A percentile compares a stretch with the other conserved stretches of the same genome.
These are phyloP conservation scores for Lysandra bellargus DNA, from an alignment of 2,888 invertebrate species.

Conservation along the genomic window DNA sequence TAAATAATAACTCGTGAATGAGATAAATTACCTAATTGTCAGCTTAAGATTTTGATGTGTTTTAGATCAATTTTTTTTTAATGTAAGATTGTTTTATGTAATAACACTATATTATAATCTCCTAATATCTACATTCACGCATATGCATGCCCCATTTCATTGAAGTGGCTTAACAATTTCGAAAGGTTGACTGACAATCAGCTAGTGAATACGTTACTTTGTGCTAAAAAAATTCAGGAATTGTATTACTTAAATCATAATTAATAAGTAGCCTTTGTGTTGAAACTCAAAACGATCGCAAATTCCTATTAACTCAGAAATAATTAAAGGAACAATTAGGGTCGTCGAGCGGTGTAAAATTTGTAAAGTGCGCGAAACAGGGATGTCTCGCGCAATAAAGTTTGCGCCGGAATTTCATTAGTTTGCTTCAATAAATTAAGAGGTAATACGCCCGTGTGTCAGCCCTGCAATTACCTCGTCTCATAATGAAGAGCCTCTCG, in stretches of 20 bases:
- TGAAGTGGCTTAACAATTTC: too few species aligned
- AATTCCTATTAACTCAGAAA: conserved; percentile 63
- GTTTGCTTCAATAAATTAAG: conserved; percentile 81
- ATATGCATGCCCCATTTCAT: too few species aligned
- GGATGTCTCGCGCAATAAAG: conserved; percentile 77
- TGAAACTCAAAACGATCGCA: not conserved
- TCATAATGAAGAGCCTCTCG: conserved; percentile 70
- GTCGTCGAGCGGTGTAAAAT: conserved; percentile 61
- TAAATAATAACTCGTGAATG: not conserved
- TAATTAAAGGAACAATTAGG: conserved; percentile 78
- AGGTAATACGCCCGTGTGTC: conserved; percentile 80
- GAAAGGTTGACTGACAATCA: not conserved
- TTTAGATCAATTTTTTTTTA: too few species aligned
- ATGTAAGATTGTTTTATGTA: too few species aligned
- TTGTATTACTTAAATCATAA: not conserved
- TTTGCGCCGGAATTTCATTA: conserved; percentile 79
- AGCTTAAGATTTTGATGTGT: not conserved
- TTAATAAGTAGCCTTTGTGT: not conserved
- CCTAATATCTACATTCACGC: too few species aligned
- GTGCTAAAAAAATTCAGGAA: too few species aligned
- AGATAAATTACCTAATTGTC: not conserved
- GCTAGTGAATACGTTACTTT: too few species aligned
- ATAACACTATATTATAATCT: too few species aligned
- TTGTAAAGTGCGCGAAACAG: conserved; percentile 70
- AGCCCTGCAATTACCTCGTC: conserved; percentile 78